A percentile compares a stretch with the other conserved stretches of the same genome.
Conservation (phyloP, 2,797 vertebrate species). For the Sebastes cheni region DNA sequence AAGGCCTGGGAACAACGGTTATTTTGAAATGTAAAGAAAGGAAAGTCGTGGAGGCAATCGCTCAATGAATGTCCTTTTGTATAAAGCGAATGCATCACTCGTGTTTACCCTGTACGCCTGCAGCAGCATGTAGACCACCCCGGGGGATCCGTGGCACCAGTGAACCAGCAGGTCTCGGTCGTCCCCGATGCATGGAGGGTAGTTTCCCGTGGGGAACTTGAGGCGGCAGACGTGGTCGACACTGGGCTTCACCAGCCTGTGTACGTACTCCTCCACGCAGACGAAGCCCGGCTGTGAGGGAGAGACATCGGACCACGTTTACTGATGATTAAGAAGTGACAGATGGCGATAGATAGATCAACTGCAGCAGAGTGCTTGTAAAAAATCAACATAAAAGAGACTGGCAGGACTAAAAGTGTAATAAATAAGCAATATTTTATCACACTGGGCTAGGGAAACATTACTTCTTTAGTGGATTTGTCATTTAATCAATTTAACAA, state of each 20-base stretch:
- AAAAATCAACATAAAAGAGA: no score
- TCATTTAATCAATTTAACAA: no score
- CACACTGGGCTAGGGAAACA: neutral
- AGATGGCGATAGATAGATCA: neutral
- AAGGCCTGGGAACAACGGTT: constrained; percentile 81
- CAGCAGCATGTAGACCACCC: constrained; percentile 95
- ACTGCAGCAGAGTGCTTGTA: no score
- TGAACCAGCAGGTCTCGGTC: constrained; percentile 91
- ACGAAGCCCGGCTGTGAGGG: constrained; percentile 79
- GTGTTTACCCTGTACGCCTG: constrained; percentile 91
- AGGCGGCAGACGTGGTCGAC: constrained; percentile 91
- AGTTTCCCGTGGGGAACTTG: constrained; percentile 92
- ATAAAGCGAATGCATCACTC: fast-evolving
- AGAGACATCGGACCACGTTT: neutral
- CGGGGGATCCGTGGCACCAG: constrained; percentile 96
- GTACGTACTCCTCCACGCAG: constrained; percentile 78
- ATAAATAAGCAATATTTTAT: neutral
- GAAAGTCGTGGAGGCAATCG: no score
- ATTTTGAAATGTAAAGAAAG: no score
- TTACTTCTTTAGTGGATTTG: no score
- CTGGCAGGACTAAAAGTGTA: neutral
- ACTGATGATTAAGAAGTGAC: neutral
- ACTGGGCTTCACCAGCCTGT: constrained; percentile 89
- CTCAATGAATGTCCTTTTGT: neutral
- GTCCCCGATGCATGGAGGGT: constrained; percentile 90